Percentiles rank a stretch among this genome's conserved stretches.
Evolutionary conservation across 1,140 invertebrate genomes (phyloP).

Genomic region (Drosophila navojoa): DNA sequence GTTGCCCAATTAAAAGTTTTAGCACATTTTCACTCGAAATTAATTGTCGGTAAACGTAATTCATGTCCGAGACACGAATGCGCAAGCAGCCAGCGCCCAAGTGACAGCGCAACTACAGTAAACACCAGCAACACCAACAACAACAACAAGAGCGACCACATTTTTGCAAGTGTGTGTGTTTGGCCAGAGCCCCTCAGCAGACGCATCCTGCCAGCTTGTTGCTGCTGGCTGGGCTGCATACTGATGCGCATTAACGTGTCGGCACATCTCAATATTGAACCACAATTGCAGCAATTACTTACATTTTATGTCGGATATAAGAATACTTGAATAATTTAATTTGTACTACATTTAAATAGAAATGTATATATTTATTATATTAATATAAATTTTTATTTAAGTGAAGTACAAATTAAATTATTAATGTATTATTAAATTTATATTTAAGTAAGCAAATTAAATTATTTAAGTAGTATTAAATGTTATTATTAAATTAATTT

Average conservation of each 20-base stretch:
- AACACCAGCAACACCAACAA: conserved; percentile 20
- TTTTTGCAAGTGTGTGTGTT: conserved; percentile 10
- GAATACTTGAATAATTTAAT: too few relatives aligned
- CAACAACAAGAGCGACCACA: conserved; percentile 17
- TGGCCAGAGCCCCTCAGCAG: neutral
- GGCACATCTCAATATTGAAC: conserved; percentile 16
- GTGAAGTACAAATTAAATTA: too few relatives aligned
- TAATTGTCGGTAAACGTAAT: conserved; percentile 82
- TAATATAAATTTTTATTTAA: too few relatives aligned
- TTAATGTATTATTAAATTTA: too few relatives aligned
- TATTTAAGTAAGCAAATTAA: too few relatives aligned
- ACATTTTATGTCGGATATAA: neutral
- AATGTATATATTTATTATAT: too few relatives aligned
- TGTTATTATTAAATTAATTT: too few relatives aligned
- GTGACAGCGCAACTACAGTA: conserved; percentile 19
- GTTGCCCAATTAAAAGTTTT: conserved; percentile 79
- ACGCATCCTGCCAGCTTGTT: conserved; percentile 13
- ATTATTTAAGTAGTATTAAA: too few relatives aligned
- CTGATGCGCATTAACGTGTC: conserved; percentile 55
- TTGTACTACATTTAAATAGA: too few relatives aligned
- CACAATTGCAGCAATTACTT: neutral
- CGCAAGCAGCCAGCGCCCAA: conserved; percentile 40
- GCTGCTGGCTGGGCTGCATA: conserved; percentile 51
- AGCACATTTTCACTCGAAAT: conserved; percentile 82
- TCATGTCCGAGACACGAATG: conserved; percentile 77